Base-by-base conservation (phyloP, 2,113 vertebrate genomes). In the Chloropsis cyanopogon region DNA sequence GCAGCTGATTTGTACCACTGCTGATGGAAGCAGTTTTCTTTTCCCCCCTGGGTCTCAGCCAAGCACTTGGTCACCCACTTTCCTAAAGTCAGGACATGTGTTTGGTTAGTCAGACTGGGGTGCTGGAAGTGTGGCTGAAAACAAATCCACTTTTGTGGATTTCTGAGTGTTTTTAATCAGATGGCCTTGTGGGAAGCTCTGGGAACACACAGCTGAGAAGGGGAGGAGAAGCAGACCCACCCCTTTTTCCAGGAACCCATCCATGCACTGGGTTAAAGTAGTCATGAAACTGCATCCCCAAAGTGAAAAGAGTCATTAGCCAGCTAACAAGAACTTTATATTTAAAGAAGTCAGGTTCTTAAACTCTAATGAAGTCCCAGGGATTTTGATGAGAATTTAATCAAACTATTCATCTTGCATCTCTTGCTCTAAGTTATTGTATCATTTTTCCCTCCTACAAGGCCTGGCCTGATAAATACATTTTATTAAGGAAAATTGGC, bases 311-410 rank as follows among this genome's bases (percentile, higher is more conserved):
- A 54, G 59, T 78, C 72, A 14, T 19, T 61, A 83, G 39, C 0
- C 0, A 92, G 47, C 39, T 71, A 44, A 41, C 0, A 31, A 82
- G 22, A 87, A 42, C 49, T 93, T 72, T 33, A 11, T 46, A 33
- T 65, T 77, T 83, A 47, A 94, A 94, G 29, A 72, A 92, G 54
- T 86, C 47, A 71, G 14, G 35, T 85, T 77, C 54, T 92, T 86
- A 63, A 90, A 57, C 42, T 46, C 59, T 88, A 81, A 92, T 90
- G 88, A 95, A 92, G 88, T 94, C 33, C 26, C 29, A 50, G 50
- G 39, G 68, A 86, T 88, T 94, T 92, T 90, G 64, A 95, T 83
- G 52, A 93, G 72, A 86, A 90, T 83, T 94, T 81, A 92, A 93
- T 95, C 80, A 94, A 92, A 83, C 57, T 66, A 63, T 77, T 39